Evolutionary conservation across 2,888 invertebrate genomes (phyloP), one percentile per base, ranked within the genome.

Genomic region (Protonemura montana): DNA sequence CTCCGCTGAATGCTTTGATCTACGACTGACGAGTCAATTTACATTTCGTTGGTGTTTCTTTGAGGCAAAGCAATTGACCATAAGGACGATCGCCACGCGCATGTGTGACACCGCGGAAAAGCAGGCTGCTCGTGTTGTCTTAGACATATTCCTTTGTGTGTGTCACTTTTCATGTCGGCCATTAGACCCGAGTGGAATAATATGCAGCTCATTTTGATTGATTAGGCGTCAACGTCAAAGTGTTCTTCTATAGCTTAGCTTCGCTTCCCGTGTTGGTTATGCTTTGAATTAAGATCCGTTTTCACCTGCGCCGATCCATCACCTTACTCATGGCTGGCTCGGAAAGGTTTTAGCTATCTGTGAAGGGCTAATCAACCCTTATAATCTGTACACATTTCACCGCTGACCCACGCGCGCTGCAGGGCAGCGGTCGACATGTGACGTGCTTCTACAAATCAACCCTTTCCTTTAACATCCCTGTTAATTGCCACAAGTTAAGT

Each of bases 301-400:
- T 85, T 86, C 86, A 86, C 35, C 78, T 76, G 78, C 27, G 81
- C 80, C 30, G 26, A 86, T 86, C 85, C 85, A 86, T 86, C 85
- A 86, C 76, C n/a, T 76, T 76, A 76, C 76, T 29, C 29, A n/a
- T n/a, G 26, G 81, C 29, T 28, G n/a, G 29, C 81, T 13, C n/a
- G 13, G 28, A 78, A 26, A 26, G 26, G 26, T 78, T n/a, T n/a
- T 78, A 78, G 76, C 76, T 76, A 76, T 81, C 81, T 81, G 13
- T 81, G 29, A 27, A 27, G 78, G 7, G 10, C 78, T 78, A 27
- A 78, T 78, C 78, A 21, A 5, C 59, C 59, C 59, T 59, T 59
- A 10, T 59, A 21, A 59, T 59, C 59, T 59, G 59, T 59, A 59
- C 21, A 59, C 59, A 59, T 13, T 59, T 59, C 59, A 21, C 6